Evolutionary conservation across 2,797 vertebrate genomes (phyloP).

Genomic region (Lacerta viridis): DNA sequence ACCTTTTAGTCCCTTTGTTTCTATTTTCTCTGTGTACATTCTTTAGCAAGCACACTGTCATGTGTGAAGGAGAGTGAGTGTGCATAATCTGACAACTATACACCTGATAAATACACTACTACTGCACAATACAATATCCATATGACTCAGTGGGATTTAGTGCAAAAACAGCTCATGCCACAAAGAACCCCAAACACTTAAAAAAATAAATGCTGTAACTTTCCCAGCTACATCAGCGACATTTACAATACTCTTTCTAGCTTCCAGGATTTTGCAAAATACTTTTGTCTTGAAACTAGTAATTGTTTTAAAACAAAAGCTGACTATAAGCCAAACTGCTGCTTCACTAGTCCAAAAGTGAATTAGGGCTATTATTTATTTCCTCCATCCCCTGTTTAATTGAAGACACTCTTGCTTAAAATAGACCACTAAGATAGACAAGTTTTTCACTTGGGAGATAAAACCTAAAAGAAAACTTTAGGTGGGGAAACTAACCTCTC

Average conservation of each 20-base stretch:
- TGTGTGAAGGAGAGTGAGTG: background rate
- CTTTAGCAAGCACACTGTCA: too few relatives aligned
- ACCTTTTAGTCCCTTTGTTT: background rate
- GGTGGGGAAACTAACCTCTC: constrained; percentile 66
- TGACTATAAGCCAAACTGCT: background rate
- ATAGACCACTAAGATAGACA: constrained; percentile 42
- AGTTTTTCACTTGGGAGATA: constrained; percentile 62
- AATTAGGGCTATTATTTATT: background rate
- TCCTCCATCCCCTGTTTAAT: background rate
- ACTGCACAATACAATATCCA: background rate
- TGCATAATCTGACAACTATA: background rate
- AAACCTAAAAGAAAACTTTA: constrained; percentile 38
- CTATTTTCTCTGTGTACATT: background rate
- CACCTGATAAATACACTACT: too few relatives aligned
- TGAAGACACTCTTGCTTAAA: constrained; percentile 47
- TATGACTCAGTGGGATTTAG: too few relatives aligned
- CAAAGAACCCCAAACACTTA: background rate
- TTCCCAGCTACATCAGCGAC: background rate
- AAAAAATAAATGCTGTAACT: background rate
- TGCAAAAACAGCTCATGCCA: background rate
- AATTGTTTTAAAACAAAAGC: background rate
- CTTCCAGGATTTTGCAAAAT: background rate
- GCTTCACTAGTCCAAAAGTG: background rate
- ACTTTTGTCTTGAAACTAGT: background rate
- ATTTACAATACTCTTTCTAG: background rate